phyloP scores from a whole-genome alignment of 2,888 invertebrate genomes.

The Aleiodes alternator region DNA sequence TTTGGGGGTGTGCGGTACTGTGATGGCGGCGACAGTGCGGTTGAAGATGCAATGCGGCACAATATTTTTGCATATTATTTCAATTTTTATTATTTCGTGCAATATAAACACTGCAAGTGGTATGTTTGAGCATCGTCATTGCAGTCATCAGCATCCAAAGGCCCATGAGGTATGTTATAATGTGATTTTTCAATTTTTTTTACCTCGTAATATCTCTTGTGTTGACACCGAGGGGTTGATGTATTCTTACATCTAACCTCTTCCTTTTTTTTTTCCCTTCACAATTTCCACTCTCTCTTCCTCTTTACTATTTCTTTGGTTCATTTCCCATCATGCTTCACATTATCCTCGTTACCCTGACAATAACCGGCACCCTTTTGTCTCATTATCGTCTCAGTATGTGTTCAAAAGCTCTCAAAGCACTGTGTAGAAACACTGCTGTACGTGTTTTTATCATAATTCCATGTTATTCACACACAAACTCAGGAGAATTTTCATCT shows the following conservation, averaged over 20 bases:
- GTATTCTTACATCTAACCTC: slow-evolving; percentile 7
- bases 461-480: too few relatives aligned
- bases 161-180: slow-evolving; percentile 80
- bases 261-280: not conserved
- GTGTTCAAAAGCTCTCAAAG: too few relatives aligned
- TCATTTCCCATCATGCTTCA: slow-evolving; percentile 8
- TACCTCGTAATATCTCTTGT: not conserved
- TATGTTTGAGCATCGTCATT: slow-evolving; percentile 74
- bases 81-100: slow-evolving; percentile 66
- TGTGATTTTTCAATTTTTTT: not conserved
- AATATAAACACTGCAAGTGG: slow-evolving; percentile 67
- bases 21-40: slow-evolving; percentile 71
- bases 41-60: slow-evolving; percentile 72
- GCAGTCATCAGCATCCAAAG: slow-evolving; percentile 82
- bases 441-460: too few relatives aligned
- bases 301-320: not conserved
- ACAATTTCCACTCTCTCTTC: not conserved
- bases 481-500: too few relatives aligned
- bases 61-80: slow-evolving; percentile 61
- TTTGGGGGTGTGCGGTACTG: slow-evolving; percentile 61
- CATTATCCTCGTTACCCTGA: too few relatives aligned
- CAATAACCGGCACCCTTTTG: too few relatives aligned
- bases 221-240: not conserved
- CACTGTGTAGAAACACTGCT: too few relatives aligned
- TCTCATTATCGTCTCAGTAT: too few relatives aligned